Conservation (phyloP, 2,888 invertebrate species). For the Limenitis camilla region DNA sequence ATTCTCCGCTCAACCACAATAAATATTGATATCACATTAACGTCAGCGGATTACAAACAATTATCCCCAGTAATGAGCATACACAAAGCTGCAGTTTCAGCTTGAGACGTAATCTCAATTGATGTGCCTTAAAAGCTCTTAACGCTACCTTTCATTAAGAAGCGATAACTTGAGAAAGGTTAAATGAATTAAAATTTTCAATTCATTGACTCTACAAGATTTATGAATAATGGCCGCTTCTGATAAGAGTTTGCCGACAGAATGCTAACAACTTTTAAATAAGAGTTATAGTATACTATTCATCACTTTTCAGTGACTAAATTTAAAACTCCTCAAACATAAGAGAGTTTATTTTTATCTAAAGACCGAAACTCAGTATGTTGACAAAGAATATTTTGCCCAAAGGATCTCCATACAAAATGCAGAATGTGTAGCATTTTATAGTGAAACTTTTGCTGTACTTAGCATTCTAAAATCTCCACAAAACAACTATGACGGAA, state of each 20-base stretch:
- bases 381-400: not conserved
- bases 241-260: not conserved
- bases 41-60: constrained; percentile 49
- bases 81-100: constrained; percentile 21
- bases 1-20: constrained; percentile 38
- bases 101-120: constrained; percentile 46
- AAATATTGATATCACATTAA: constrained; percentile 46
- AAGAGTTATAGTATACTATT: no score
- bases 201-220: constrained; percentile 43
- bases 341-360: not conserved
- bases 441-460: constrained; percentile 7
- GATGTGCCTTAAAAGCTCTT: constrained; percentile 56
- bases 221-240: constrained; percentile 30
- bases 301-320: not conserved
- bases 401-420: not conserved
- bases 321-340: not conserved
- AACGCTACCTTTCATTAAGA: constrained; percentile 50
- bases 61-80: constrained; percentile 46
- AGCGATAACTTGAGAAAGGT: constrained; percentile 33
- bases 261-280: not conserved
- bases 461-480: constrained; percentile 11
- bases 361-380: not conserved
- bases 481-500: constrained; percentile 15
- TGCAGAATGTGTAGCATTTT: constrained; percentile 2
- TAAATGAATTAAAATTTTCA: constrained; percentile 45